Evolutionary conservation across 2,797 vertebrate species (phyloP), one percentile per base, ranked within the genome.

Genomic region (Smutsia gigantea): DNA sequence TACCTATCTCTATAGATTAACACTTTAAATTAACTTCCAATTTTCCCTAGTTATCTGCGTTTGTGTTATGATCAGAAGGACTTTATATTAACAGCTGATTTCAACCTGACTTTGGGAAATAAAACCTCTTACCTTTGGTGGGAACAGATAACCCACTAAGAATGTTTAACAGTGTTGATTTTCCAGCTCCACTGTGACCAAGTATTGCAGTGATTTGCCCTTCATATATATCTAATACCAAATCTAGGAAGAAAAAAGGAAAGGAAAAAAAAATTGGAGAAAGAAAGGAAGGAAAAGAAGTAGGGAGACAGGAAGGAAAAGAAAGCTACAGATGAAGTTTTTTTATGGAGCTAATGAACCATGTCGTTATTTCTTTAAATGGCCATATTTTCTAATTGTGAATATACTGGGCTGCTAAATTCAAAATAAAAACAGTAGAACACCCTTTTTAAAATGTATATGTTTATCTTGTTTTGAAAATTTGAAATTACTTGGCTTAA

Each of bases 121-220:
- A 83, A 29, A 71, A 3, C 15, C 4, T 51, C 96, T 96, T 79
- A 99, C 99, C 99, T 90, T 98, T 97, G 0, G 99, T 99, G 69
- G 99, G 98, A 2, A 98, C 98, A 96, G 99, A 99, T 93, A 99
- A 98, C 14, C 99, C 99, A 14, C 99, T 99, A 82, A 99, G 99
- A 95, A 99, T 99, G 14, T 99, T 99, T 96, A 99, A 98, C n/a
- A 99, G 98, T 0, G 99, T 99, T 13, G 99, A 99, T 96, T 99
- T 99, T 2, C 99, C 99, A 17, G 99, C 99, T 42, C 99, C 99
- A 27, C 99, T 99, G 98, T 99, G 99, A 51, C 99, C 99, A 15
- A 99, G 98, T 51, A 99, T 97, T 49, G 99, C 99, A 0, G 99
- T 99, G 94, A 99, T 99, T 97, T 99, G 99, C 23, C 99, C 99